A percentile compares a stretch with the other conserved stretches of the same genome.
Conservation (phyloP, 1,140 invertebrate species). For the Antheraea pernyi region DNA sequence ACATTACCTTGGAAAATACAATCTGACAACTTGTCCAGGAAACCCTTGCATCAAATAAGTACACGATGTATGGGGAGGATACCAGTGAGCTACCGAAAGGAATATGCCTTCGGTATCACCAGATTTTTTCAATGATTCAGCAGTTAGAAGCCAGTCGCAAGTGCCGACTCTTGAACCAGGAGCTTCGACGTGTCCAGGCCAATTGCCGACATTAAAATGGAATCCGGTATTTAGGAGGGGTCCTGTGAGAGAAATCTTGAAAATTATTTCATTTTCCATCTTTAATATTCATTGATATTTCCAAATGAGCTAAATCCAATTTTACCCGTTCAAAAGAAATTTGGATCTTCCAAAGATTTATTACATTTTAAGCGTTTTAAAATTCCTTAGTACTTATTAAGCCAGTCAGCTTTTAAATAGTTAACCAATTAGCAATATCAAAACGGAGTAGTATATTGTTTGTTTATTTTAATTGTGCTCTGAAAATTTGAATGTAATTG, state of each 20-base stretch:
- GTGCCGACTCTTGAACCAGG: conserved; percentile 90
- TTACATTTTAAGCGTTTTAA: too few species aligned
- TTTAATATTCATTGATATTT: too few species aligned
- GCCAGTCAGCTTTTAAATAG: too few species aligned
- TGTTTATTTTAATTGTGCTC: too few species aligned
- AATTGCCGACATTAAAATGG: conserved; percentile 95
- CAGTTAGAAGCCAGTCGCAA: conserved; percentile 92
- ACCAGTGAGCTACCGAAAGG: conserved; percentile 94
- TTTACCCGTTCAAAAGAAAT: too few species aligned
- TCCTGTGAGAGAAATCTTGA: conserved; percentile 67
- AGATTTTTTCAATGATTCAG: conserved; percentile 86
- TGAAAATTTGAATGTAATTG: too few species aligned
- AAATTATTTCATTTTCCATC: too few species aligned
- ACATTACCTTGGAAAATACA: conserved; percentile 90
- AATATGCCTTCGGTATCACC: conserved; percentile 92
- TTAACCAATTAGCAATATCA: too few species aligned
- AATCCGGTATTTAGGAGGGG: conserved; percentile 94
- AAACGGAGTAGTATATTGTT: too few species aligned
- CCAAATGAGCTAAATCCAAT: too few species aligned
- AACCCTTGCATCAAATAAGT: conserved; percentile 92
- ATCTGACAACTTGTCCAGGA: conserved; percentile 89
- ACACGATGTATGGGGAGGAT: conserved; percentile 93
- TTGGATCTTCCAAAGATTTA: too few species aligned
- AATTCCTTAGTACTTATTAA: too few species aligned
- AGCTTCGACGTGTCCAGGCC: conserved; percentile 94